Evolutionary conservation across 2,797 vertebrate species (phyloP).

Genomic region (Dallia pectoralis): DNA sequence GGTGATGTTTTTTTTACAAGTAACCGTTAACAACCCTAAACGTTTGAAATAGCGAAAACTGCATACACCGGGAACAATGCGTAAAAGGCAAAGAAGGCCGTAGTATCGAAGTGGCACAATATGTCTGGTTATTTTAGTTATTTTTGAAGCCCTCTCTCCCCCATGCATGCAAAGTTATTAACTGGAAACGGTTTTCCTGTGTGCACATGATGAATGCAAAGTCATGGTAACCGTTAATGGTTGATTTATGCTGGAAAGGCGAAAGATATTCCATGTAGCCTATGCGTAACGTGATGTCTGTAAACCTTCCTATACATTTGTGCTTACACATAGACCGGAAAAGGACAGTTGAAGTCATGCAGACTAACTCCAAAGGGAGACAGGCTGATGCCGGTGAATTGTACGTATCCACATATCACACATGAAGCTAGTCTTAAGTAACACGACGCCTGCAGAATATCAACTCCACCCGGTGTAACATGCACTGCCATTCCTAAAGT

Average conservation of each 20-base stretch:
- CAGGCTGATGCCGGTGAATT: neutral
- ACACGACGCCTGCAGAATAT: neutral
- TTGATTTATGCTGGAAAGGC: slow-evolving; percentile 62
- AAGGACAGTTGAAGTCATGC: slow-evolving; percentile 5
- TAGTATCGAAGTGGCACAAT: neutral
- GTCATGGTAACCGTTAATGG: slow-evolving; percentile 30
- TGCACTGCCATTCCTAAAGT: neutral
- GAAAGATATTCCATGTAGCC: slow-evolving; percentile 56
- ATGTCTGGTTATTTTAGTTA: neutral
- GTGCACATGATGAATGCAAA: slow-evolving; percentile 34
- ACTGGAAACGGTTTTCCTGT: slow-evolving; percentile 17
- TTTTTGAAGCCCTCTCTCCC: neutral
- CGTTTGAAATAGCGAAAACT: neutral
- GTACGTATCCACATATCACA: slow-evolving; percentile 6
- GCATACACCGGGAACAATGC: neutral
- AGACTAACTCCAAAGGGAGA: neutral
- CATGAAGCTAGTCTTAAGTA: neutral
- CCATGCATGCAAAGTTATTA: neutral
- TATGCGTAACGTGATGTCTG: slow-evolving; percentile 34
- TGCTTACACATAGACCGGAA: slow-evolving; percentile 22
- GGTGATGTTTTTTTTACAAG: neutral
- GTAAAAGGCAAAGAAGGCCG: neutral
- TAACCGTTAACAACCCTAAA: neutral
- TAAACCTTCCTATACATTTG: slow-evolving; percentile 5
- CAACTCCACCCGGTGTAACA: neutral